Evolutionary conservation across 2,797 vertebrate genomes (phyloP).

Genomic region (Lepus oiostolus): DNA sequence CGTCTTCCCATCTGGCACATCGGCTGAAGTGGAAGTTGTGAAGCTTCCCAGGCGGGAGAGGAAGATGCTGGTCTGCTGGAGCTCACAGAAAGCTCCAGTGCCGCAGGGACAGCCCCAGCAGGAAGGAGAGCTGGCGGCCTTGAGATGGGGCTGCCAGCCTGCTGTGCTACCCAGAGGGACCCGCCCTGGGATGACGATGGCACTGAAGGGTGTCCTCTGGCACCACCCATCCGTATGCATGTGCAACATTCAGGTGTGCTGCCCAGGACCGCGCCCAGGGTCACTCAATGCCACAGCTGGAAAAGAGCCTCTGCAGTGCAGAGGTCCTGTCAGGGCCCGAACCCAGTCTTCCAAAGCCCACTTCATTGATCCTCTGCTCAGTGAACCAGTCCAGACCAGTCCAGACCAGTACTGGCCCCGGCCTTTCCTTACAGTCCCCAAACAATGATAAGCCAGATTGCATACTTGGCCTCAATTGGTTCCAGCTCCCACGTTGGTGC

Average conservation of each 20-base stretch:
- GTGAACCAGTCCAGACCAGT: constrained; percentile 72
- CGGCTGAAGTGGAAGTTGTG: background rate
- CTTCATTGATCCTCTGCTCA: constrained; percentile 49
- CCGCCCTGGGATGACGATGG: background rate
- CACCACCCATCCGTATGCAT: background rate
- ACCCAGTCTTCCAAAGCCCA: constrained; percentile 76
- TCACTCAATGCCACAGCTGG: background rate
- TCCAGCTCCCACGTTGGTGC: constrained; percentile 72
- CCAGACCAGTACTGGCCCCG: constrained; percentile 76
- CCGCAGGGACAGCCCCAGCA: background rate
- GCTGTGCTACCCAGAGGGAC: background rate
- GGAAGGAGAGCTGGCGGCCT: background rate
- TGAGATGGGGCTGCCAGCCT: background rate
- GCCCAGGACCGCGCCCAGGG: background rate
- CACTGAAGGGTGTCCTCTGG: background rate
- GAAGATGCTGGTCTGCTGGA: background rate
- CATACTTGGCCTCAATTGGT: constrained; percentile 72
- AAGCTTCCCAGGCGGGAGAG: background rate
- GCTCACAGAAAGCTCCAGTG: background rate
- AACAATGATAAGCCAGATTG: constrained; percentile 68
- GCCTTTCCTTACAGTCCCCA: constrained; percentile 23
- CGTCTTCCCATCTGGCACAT: background rate
- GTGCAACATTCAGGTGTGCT: background rate
- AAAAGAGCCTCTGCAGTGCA: background rate
- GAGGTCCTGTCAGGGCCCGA: background rate